Conservation (phyloP, 2,113 vertebrate species). For the Pampusana beccarii region DNA sequence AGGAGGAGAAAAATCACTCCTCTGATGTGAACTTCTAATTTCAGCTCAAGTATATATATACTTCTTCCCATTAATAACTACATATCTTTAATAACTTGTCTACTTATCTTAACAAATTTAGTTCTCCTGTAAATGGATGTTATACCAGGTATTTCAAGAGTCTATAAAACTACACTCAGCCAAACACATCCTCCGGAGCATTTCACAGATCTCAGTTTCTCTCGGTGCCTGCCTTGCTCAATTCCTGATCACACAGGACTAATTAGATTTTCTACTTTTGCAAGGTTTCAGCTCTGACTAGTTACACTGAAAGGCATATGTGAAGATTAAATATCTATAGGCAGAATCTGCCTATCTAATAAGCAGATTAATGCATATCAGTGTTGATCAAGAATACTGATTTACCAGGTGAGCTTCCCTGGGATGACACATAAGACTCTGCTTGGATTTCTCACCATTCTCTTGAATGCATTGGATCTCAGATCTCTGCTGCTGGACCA, state of each 20-base stretch:
- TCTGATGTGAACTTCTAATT: background rate
- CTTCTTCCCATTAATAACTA: background rate
- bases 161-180: background rate
- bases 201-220: background rate
- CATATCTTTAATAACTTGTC: fast-evolving
- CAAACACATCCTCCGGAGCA: background rate
- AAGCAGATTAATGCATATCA: background rate
- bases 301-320: background rate
- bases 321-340: background rate
- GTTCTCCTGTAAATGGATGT: background rate
- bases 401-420: background rate
- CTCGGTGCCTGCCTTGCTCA: background rate
- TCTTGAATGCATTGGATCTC: background rate
- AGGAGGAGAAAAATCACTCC: background rate
- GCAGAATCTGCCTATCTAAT: background rate
- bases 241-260: background rate
- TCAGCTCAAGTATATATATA: background rate
- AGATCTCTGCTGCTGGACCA: background rate
- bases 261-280: background rate
- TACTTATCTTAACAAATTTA: background rate
- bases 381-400: background rate
- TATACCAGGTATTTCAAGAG: background rate
- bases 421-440: background rate
- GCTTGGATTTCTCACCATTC: background rate
- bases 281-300: background rate